Conservation (phyloP, 2,888 invertebrate genomes). For the Nebria brevicollis region DNA sequence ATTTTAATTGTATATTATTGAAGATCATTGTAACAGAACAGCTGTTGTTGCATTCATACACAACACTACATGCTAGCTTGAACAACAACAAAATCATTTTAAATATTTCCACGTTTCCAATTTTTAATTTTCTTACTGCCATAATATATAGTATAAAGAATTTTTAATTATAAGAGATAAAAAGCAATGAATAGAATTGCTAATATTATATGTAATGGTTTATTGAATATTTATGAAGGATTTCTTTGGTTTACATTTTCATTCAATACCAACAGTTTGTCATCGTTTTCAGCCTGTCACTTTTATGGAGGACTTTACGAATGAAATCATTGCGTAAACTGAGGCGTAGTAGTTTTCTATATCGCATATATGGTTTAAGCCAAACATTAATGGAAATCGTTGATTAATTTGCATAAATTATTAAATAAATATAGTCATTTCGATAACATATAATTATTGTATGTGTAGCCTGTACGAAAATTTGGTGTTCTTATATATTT, state of each 20-base stretch:
- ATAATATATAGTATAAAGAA: not conserved
- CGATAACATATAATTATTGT: no score
- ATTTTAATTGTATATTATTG: slow-evolving; percentile 17
- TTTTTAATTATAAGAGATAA: not conserved
- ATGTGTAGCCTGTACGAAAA: no score
- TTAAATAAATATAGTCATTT: not conserved
- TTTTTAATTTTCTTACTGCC: not conserved
- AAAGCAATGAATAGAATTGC: not conserved
- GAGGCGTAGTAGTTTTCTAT: no score
- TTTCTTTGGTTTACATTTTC: not conserved
- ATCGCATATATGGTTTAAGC: no score
- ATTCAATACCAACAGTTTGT: not conserved
- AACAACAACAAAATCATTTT: not conserved
- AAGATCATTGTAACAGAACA: not conserved
- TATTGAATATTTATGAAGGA: not conserved
- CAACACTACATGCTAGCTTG: slow-evolving; percentile 1
- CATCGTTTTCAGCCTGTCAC: no score
- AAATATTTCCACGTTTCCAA: not conserved
- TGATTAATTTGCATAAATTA: not conserved
- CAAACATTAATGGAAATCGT: no score
- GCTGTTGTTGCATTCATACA: not conserved
- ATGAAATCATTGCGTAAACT: no score
- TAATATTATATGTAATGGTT: not conserved
- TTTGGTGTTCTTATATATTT: no score
- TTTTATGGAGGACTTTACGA: no score